Percentiles rank a stretch among this genome's conserved stretches.
Evolutionary conservation across 2,888 invertebrate species (phyloP).

Genomic region (Sturmia bella): DNA sequence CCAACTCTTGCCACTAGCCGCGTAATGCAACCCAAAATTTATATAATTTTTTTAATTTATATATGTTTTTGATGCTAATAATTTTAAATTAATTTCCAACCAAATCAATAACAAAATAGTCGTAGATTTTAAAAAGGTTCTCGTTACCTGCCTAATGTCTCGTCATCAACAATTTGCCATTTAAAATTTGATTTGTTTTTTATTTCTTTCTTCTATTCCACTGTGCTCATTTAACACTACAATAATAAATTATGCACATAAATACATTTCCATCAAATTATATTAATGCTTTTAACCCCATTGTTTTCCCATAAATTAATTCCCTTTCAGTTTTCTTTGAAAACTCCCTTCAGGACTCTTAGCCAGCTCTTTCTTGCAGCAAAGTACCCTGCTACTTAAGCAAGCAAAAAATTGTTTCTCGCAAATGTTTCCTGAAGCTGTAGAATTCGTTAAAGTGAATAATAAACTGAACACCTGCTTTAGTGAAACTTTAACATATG

Average conservation of each 20-base stretch:
- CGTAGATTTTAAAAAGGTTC: no score
- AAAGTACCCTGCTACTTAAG: slow-evolving; percentile 44
- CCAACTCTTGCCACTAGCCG: no score
- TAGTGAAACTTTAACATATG: slow-evolving; percentile 26
- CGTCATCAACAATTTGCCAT: no score
- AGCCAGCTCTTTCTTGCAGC: slow-evolving; percentile 30
- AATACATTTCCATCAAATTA: background rate
- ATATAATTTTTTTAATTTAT: no score
- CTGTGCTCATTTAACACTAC: no score
- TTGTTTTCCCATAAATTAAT: slow-evolving; percentile 31
- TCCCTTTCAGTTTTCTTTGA: slow-evolving; percentile 37
- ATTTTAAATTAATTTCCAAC: no score
- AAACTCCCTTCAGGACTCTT: slow-evolving; percentile 3
- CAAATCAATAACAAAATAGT: no score
- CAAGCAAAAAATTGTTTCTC: slow-evolving; percentile 18
- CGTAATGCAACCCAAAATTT: no score
- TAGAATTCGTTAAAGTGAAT: slow-evolving; percentile 41
- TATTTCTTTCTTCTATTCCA: no score
- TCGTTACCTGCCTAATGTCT: no score
- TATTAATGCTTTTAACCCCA: slow-evolving; percentile 2
- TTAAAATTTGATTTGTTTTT: no score
- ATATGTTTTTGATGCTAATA: no score
- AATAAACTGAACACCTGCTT: slow-evolving; percentile 45
- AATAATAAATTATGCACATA: background rate
- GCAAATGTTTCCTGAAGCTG: slow-evolving; percentile 19